These are phyloP conservation scores for Danionella dracula DNA, from an alignment of 2,797 vertebrate genomes.

Conservation along the genomic window DNA sequence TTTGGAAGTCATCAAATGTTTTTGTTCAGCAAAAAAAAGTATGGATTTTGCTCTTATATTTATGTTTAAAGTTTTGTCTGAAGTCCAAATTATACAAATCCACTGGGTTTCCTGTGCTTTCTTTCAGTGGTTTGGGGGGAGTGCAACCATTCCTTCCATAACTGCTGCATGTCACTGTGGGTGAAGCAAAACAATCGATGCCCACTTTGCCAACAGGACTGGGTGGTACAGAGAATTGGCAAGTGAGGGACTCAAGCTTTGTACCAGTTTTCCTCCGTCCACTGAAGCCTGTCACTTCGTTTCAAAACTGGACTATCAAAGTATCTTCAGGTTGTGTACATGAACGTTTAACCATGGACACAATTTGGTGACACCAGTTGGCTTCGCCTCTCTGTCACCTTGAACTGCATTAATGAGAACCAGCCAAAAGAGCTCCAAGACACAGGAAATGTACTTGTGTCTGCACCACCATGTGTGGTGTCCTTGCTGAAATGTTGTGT, in stretches of 20 bases:
- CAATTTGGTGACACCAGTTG: conserved; percentile 4
- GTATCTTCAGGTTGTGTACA: conserved; percentile 20
- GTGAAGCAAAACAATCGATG: conserved; percentile 99
- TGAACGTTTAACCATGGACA: conserved; percentile 4
- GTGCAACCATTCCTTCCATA: conserved; percentile 99
- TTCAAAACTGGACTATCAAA: background rate
- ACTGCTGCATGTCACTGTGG: conserved; percentile 99
- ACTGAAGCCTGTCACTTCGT: background rate
- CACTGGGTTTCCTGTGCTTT: conserved; percentile 32
- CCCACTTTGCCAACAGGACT: conserved; percentile 98
- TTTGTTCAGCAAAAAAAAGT: too few species aligned
- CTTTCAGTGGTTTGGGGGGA: conserved; percentile 96
- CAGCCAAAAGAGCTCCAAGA: conserved; percentile 2
- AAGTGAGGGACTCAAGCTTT: conserved; percentile 69
- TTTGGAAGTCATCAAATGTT: too few species aligned
- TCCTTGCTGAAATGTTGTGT: conserved; percentile 2
- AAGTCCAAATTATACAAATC: background rate
- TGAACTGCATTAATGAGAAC: background rate
- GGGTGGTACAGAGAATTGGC: conserved; percentile 98
- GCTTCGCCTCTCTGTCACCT: background rate
- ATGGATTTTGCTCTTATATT: too few species aligned
- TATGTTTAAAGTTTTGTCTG: too few species aligned
- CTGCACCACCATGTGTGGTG: background rate
- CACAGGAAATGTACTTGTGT: background rate
- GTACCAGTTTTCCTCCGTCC: background rate